Evolutionary conservation across 2,113 vertebrate species (phyloP), one percentile per base, ranked within the genome.

Genomic region (Bos javanicus): DNA sequence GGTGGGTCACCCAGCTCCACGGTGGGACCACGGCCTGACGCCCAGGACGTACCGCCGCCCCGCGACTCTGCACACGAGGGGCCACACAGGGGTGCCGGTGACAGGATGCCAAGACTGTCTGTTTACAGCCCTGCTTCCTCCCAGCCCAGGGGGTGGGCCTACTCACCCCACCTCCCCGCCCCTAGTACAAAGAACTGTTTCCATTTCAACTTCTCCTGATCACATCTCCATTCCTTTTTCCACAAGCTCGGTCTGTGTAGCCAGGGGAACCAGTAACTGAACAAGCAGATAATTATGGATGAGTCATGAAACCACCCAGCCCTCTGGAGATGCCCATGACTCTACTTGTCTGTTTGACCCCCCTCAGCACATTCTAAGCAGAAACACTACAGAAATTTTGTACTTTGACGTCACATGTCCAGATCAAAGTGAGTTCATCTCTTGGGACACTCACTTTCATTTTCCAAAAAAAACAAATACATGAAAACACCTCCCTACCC

Each of bases 281-380:
- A 88, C 43, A 93, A 94, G 87, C 84, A 56, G 67, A 43, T 87
- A 85, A 96, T 96, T 76, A 93, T 3, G 28, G 2, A 93, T 97
- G 96, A 97, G 95, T 96, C 95, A 96, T 39, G 94, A 93, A 93
- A 57, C 50, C 50, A 25, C 94, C 83, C 86, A 89, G 78, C 62
- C 93, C 67, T 95, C 64, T 93, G 67, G 76, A 83, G 94, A 91
- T 21, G 57, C 43, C 82, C 0, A 0, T 26, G n/a, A 57, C 46
- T 57, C 52, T n/a, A 7, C 25, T 23, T 83, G 52, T 90, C 88
- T 43, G 7, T 52, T 50, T 71, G 67, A 59, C 0, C 0, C 50
- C 28, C 17, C 21, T 92, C 48, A 16, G 87, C 43, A 48, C 80
- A 6, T 43, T 87, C 83, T 81, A 80, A 85, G 46, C 26, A 85